A percentile compares a stretch with the other conserved stretches of the same genome.
Conservation (phyloP, 2,113 vertebrate genomes). For the Onychorhynchus coronatus region DNA sequence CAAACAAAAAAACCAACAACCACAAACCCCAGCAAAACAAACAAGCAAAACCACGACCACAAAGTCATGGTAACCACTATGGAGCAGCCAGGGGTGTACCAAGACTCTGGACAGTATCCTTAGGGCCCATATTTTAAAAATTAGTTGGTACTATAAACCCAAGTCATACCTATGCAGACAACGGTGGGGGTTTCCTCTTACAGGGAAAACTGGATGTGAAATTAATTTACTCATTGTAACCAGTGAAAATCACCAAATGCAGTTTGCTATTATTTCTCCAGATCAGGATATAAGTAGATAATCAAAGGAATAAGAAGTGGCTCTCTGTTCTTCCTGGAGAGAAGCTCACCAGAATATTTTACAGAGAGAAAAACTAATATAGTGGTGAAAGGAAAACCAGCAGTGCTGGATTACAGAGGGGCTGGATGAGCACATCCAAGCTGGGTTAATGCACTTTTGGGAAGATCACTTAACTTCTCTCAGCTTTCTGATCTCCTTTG, state of each 20-base stretch:
- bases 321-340: not conserved
- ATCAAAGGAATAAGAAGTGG: not conserved
- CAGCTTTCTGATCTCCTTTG: not conserved
- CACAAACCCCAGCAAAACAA: not conserved
- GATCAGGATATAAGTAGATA: not conserved
- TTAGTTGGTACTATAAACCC: not conserved
- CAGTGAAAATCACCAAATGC: accelerated
- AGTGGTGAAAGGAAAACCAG: not conserved
- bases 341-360: not conserved
- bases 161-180: not conserved
- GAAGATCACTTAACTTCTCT: not conserved
- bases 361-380: not conserved
- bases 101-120: not conserved
- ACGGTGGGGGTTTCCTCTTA: not conserved
- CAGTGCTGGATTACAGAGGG: not conserved
- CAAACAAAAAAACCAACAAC: no score
- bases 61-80: not conserved
- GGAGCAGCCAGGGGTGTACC: not conserved
- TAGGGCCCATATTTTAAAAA: not conserved
- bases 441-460: not conserved
- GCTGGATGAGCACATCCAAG: not conserved
- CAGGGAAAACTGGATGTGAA: not conserved
- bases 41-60: not conserved
- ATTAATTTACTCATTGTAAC: not conserved
- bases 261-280: not conserved